Base-by-base conservation (phyloP, 2,113 vertebrate species). In the Catharus fuscescens region DNA sequence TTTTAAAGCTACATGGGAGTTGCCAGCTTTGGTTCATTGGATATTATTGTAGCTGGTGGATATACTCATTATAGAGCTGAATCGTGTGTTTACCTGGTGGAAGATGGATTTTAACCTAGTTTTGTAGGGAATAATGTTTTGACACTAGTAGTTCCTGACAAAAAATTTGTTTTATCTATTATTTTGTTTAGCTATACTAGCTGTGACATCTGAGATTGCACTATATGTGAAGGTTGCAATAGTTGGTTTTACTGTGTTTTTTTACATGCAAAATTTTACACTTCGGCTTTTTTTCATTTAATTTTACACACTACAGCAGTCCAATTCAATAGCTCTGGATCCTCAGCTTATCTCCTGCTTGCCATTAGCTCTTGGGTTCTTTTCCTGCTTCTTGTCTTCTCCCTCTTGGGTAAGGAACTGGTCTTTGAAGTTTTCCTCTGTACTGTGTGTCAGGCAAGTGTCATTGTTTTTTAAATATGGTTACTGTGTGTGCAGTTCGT, bases 191-290 rank as follows among this genome's bases (percentile, higher is more conserved):
- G 42, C 45, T 26, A 66, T 44, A 44, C 34, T 80, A 84, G 60
- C 56, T 86, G 77, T 45, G 48, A 89, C 3, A 2, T 66, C 80
- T 74, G 88, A 90, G 81, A 88, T 92, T 88, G 85, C 90, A 95
- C 93, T 95, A 76, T 73, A 45, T 71, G 47, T 92, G 81, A 95
- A 93, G 64, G 78, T 44, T 78, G 85, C 59, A 86, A 71, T 52
- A 96, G 50, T 48, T 88, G 82, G 79, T 8, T 95, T 95, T 83
- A 86, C 66, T 70, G n/a, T 80, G 78, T 1, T 25, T 67, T 76
- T 64, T 91, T 76, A 24, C 53, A 73, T 38, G 15, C 76, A 93
- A 74, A 86, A 83, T 83, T 45, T 56, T 56, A 70, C 81, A 88
- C 56, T 57, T 94, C 71, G 53, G n/a, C 29, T 76, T 73, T 80